phyloP scores from a whole-genome alignment of 2,888 invertebrate species.

The Apantesis nais region DNA sequence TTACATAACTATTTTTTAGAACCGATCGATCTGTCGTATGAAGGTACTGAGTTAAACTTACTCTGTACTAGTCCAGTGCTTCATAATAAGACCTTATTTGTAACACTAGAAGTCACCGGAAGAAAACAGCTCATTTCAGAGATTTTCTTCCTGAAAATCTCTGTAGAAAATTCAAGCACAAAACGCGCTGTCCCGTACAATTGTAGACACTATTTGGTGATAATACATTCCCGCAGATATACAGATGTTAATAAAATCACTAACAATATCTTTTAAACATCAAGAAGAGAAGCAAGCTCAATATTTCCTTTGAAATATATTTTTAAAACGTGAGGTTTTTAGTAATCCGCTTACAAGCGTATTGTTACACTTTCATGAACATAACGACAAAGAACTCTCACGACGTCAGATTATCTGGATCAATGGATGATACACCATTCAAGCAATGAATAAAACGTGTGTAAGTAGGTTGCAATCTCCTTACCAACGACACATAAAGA shows the following conservation, averaged over 20 bases:
- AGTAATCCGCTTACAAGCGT: slow-evolving; percentile 18
- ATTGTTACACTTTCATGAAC: slow-evolving; percentile 15
- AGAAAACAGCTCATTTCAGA: not conserved
- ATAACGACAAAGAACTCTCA: slow-evolving; percentile 23
- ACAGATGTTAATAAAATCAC: not conserved
- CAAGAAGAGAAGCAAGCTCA: not conserved
- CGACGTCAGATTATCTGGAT: slow-evolving; percentile 30
- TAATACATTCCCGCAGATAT: not conserved
- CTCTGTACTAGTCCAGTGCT: not conserved
- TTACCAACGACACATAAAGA: slow-evolving; percentile 15
- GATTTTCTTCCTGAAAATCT: not conserved
- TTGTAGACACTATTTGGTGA: not conserved
- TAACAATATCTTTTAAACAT: not conserved
- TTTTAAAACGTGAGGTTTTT: slow-evolving; percentile 11
- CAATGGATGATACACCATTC: slow-evolving; percentile 32
- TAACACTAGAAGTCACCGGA: not conserved
- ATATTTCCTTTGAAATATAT: not conserved
- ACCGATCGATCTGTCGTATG: not conserved
- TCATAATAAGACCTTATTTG: not conserved
- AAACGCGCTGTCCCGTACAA: not conserved
- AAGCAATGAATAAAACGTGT: slow-evolving; percentile 38
- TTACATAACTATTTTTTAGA: not conserved
- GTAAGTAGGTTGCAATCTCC: slow-evolving; percentile 38
- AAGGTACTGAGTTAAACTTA: not conserved
- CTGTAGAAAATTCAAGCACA: not conserved